Percentiles rank a stretch among this genome's conserved stretches.
phyloP scores from a whole-genome alignment of 2,888 invertebrate species.

The Altica lythri region DNA sequence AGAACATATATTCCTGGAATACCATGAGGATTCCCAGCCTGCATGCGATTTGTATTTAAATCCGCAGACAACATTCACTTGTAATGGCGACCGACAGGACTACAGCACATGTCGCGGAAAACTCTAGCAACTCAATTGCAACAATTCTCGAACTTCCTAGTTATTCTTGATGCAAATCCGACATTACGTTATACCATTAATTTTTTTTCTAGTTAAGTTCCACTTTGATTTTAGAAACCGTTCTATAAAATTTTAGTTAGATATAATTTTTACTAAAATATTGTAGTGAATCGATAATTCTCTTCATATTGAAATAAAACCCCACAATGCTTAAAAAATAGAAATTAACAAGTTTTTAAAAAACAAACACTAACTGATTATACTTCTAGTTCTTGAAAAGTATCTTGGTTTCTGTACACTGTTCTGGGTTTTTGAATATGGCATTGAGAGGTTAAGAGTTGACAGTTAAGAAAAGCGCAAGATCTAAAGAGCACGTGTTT shows the following conservation, averaged over 20 bases:
- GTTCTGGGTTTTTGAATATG: constrained; percentile 22
- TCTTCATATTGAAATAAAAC: constrained; percentile 3
- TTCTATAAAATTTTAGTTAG: constrained; percentile 3
- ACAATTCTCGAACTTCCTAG: constrained; percentile 19
- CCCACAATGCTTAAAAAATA: constrained; percentile 8
- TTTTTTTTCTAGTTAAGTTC: neutral
- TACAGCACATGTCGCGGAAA: constrained; percentile 50
- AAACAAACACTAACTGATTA: constrained; percentile 9
- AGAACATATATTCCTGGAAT: constrained; percentile 55
- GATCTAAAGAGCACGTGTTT: constrained; percentile 24
- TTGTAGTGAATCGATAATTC: neutral
- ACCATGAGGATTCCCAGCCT: constrained; percentile 55
- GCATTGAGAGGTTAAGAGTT: constrained; percentile 33
- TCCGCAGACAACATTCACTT: constrained; percentile 23
- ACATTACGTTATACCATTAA: constrained; percentile 10
- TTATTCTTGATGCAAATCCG: neutral
- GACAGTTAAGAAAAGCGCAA: constrained; percentile 14
- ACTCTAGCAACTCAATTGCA: constrained; percentile 37
- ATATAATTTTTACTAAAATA: neutral
- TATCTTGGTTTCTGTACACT: constrained; percentile 19
- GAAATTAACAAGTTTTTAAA: constrained; percentile 1
- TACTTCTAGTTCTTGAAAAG: constrained; percentile 5
- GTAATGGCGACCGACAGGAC: constrained; percentile 29
- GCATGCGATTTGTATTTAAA: constrained; percentile 56
- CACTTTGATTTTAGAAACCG: neutral